phyloP scores from a whole-genome alignment of 2,888 invertebrate genomes.

The Byasa hedistus region DNA sequence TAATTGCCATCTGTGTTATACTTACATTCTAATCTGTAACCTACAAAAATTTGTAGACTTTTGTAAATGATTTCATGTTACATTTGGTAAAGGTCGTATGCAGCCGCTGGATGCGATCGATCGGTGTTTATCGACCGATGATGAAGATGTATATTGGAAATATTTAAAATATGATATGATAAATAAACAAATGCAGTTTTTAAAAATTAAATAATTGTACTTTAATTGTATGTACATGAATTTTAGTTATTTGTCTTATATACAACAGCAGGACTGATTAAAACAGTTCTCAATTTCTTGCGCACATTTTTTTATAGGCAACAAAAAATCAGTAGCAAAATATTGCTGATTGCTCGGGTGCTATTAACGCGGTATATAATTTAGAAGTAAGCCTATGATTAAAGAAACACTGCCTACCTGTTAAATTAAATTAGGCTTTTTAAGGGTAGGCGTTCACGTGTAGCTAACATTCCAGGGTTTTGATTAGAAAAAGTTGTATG shows the following conservation, averaged over 20 bases:
- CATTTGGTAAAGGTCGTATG: too few relatives aligned
- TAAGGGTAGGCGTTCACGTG: constrained; percentile 62
- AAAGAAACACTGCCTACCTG: constrained; percentile 77
- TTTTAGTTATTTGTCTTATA: neutral
- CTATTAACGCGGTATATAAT: constrained; percentile 75
- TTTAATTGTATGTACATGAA: too few relatives aligned
- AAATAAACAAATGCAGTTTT: too few relatives aligned
- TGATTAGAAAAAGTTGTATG: constrained; percentile 43
- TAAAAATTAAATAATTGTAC: too few relatives aligned
- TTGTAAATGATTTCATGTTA: too few relatives aligned
- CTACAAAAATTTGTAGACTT: too few relatives aligned
- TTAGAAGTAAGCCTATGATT: constrained; percentile 76
- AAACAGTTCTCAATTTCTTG: constrained; percentile 33
- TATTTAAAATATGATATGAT: too few relatives aligned
- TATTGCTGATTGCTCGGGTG: constrained; percentile 76
- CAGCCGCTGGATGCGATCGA: too few relatives aligned
- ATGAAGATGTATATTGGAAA: too few relatives aligned
- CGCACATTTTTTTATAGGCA: constrained; percentile 53
- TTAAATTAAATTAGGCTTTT: constrained; percentile 80
- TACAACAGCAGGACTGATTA: neutral
- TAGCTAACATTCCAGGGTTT: constrained; percentile 55
- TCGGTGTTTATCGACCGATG: too few relatives aligned
- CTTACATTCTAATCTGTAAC: too few relatives aligned
- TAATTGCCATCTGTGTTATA: too few relatives aligned
- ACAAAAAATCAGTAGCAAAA: constrained; percentile 73